Base-by-base conservation (phyloP, 1,140 invertebrate species). In the Bombus consobrinus region DNA sequence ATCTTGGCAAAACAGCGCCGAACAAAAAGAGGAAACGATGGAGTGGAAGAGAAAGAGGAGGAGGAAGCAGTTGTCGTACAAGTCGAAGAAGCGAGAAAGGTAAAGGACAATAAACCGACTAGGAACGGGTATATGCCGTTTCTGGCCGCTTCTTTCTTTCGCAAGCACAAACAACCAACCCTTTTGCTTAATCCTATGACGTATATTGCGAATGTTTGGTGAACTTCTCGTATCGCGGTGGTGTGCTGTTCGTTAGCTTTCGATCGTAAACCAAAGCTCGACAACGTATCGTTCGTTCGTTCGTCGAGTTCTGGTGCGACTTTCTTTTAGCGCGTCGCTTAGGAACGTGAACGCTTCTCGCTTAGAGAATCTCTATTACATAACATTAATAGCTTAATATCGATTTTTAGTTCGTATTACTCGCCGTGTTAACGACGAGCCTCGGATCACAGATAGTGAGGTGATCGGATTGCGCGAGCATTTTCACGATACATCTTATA, bases 401-500 rank as follows among this genome's bases (percentile, higher is more conserved):
- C 93, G 91, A 95, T 92, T 93, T 90, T 93, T 92, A 93, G 92
- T 94, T 94, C 94, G 94, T 95, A 95, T 95, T 92, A 93, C 93
- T 92, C 91, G 92, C 81, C 91, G 68, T 57, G 15, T 83, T 72
- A 75, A 37, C 74, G 92, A 85, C 90, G 93, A 93, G 93, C 90
- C 85, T 94, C 90, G 88, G 94, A 95, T 95, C 94, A 95, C 95
- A 95, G 94, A 94, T 94, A 93, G 94, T 94, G 94, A 92, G 92
- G 94, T 95, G 94, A 95, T 95, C 94, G 89, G 89, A 95, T 95
- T 94, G 92, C 93, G 93, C 92, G 90, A 93, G 91, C 91, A 85
- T 91, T 93, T 92, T 91, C 92, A 91, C 89, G 91, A 92, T 93
- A 92, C 77, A 80, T 64, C 68, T 90, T 73, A 89, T 89, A 91